A percentile compares a stretch with the other conserved stretches of the same genome.
These are phyloP conservation scores for Nothocercus nigrocapillus DNA, from an alignment of 2,113 vertebrate species.

Conservation along the genomic window DNA sequence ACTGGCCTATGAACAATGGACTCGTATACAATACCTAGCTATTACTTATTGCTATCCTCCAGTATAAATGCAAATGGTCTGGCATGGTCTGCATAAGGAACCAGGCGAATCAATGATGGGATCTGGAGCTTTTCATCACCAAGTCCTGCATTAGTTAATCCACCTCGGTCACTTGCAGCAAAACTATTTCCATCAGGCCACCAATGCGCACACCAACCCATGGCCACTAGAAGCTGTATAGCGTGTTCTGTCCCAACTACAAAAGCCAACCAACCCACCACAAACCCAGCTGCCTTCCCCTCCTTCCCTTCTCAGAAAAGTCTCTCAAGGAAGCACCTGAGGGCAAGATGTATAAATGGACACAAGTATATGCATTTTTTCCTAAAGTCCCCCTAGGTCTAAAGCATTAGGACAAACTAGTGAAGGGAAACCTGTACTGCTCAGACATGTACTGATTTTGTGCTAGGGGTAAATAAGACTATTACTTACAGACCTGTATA, in stretches of 20 bases:
- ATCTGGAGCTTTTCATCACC: background rate
- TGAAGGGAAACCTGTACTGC: background rate
- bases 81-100: background rate
- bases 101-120: background rate
- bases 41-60: background rate
- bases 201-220: background rate
- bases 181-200: background rate
- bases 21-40: background rate
- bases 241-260: background rate
- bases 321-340: background rate
- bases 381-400: background rate
- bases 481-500: background rate
- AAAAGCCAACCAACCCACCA: background rate
- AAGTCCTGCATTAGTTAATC: background rate
- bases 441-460: background rate
- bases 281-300: background rate
- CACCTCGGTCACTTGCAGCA: background rate
- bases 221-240: background rate
- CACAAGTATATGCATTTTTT: background rate
- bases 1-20: background rate
- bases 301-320: background rate
- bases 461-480: conserved; percentile 2
- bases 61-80: background rate
- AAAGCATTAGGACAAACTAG: background rate
- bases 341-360: background rate